A percentile compares a stretch with the other conserved stretches of the same genome.
These are phyloP conservation scores for Drosophila rellima DNA, from an alignment of 2,888 invertebrate genomes.

Conservation along the genomic window DNA sequence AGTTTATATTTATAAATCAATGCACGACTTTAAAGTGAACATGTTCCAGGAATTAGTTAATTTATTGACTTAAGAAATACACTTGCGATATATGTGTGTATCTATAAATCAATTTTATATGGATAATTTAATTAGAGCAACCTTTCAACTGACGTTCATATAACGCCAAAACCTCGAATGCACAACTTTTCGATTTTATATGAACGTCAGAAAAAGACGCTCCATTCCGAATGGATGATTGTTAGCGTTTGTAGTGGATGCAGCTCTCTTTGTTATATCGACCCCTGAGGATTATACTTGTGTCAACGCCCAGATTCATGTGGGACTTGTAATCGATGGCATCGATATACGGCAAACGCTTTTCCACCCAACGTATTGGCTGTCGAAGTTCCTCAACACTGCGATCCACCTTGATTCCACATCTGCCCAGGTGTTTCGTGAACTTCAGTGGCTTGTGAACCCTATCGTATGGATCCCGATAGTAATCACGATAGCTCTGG, in stretches of 20 bases:
- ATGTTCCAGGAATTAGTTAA: neutral
- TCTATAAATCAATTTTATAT: neutral
- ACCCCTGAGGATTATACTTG: slow-evolving; percentile 13
- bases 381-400: slow-evolving; percentile 27
- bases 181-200: slow-evolving; percentile 10
- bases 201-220: slow-evolving; percentile 21
- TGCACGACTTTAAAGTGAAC: neutral
- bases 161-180: slow-evolving; percentile 15
- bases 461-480: slow-evolving; percentile 80
- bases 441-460: slow-evolving; percentile 62
- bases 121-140: neutral
- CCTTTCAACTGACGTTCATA: slow-evolving; percentile 30
- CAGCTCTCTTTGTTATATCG: slow-evolving; percentile 21
- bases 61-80: neutral
- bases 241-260: slow-evolving; percentile 36
- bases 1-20: slow-evolving; percentile 5
- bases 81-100: no score
- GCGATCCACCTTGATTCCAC: slow-evolving; percentile 42
- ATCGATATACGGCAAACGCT: slow-evolving; percentile 9
- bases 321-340: slow-evolving; percentile 33
- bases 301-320: slow-evolving; percentile 45
- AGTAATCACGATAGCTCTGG: slow-evolving; percentile 82
- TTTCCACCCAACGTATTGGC: slow-evolving; percentile 29
- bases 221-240: neutral
- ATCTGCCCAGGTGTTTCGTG: slow-evolving; percentile 48